Conservation (phyloP, 1,140 invertebrate genomes). For the Lasioglossum albipes region DNA sequence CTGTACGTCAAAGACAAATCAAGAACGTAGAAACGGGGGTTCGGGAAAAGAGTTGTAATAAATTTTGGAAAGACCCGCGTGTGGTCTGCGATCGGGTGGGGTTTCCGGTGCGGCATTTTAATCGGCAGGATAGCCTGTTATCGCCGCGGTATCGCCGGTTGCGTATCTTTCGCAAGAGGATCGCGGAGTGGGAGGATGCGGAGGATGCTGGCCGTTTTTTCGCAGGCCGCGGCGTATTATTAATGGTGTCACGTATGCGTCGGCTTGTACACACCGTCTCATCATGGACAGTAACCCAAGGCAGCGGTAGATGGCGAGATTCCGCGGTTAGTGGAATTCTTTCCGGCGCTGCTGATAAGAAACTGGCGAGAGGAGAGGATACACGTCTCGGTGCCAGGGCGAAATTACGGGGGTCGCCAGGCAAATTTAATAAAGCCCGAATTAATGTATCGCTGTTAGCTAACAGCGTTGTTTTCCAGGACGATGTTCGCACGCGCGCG, state of each 20-base stretch:
- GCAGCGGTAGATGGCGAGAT: slow-evolving; percentile 54
- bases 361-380: slow-evolving; percentile 13
- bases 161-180: slow-evolving; percentile 13
- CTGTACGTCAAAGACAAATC: too few relatives aligned
- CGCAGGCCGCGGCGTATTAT: slow-evolving; percentile 49
- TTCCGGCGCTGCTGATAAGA: slow-evolving; percentile 54
- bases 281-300: slow-evolving; percentile 67
- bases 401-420: slow-evolving; percentile 44
- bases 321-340: slow-evolving; percentile 28
- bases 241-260: slow-evolving; percentile 64
- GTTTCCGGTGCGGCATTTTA: slow-evolving; percentile 15
- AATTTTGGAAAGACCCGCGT: background rate
- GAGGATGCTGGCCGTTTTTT: slow-evolving; percentile 23
- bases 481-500: too few relatives aligned
- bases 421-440: slow-evolving; percentile 52
- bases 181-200: background rate
- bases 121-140: slow-evolving; percentile 5
- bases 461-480: slow-evolving; percentile 20
- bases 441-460: slow-evolving; percentile 35
- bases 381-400: slow-evolving; percentile 17
- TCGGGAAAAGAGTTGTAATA: too few relatives aligned
- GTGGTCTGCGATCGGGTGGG: background rate
- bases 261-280: slow-evolving; percentile 56
- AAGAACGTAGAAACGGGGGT: too few relatives aligned
- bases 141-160: slow-evolving; percentile 4